Evolutionary conservation across 2,797 vertebrate species (phyloP).

Genomic region (Australoheros facetus): DNA sequence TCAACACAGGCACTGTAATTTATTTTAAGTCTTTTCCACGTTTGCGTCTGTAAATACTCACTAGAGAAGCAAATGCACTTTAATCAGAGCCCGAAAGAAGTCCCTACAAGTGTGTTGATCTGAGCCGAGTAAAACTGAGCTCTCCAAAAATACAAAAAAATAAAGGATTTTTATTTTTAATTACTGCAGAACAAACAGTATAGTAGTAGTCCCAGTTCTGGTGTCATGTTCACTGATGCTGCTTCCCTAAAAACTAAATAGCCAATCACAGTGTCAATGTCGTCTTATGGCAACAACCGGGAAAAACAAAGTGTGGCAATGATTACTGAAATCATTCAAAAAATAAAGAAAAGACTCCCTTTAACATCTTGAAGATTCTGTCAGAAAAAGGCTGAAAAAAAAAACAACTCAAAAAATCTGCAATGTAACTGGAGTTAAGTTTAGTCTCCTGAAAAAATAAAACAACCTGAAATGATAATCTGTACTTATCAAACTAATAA

Average conservation of each 20-base stretch:
- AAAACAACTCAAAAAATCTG: too few relatives aligned
- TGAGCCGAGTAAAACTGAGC: neutral
- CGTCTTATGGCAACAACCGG: too few relatives aligned
- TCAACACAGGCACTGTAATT: neutral
- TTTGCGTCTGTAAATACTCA: neutral
- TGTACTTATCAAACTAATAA: neutral
- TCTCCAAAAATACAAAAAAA: neutral
- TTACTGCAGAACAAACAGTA: neutral
- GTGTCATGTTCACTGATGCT: neutral
- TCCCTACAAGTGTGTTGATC: neutral
- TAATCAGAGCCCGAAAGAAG: neutral
- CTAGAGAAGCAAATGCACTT: neutral
- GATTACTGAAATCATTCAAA: too few relatives aligned
- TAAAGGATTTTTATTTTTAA: neutral
- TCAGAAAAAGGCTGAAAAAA: neutral
- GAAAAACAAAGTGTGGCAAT: neutral
- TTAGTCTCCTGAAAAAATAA: neutral
- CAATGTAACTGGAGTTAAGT: too few relatives aligned
- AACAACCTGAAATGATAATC: neutral
- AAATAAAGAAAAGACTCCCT: too few relatives aligned
- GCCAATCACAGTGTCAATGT: neutral
- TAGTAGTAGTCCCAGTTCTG: neutral
- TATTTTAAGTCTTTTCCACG: conserved; percentile 6
- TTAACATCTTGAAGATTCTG: neutral
- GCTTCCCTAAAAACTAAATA: neutral